A percentile compares a stretch with the other conserved stretches of the same genome.
Evolutionary conservation across 2,113 vertebrate species (phyloP).

Genomic region (Aphelocoma coerulescens): DNA sequence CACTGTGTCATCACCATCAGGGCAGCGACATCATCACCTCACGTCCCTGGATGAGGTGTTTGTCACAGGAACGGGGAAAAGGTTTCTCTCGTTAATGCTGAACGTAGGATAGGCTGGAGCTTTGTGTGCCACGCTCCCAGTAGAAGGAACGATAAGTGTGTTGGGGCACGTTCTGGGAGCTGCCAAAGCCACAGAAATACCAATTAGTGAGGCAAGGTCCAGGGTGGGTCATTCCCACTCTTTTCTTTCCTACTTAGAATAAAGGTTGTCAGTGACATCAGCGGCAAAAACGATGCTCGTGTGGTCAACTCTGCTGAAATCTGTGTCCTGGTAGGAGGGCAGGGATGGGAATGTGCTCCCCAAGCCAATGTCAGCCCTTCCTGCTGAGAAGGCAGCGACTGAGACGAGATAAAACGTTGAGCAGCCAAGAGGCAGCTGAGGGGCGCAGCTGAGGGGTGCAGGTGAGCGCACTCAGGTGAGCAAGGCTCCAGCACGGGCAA

Average conservation of each 20-base stretch:
- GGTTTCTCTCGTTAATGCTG: neutral
- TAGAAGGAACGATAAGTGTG: fast-evolving
- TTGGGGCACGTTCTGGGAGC: neutral
- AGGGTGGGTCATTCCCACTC: no score
- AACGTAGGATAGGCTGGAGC: fast-evolving
- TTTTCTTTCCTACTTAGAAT: no score
- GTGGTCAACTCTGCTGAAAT: slow-evolving; percentile 70
- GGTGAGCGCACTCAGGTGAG: neutral
- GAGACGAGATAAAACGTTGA: neutral
- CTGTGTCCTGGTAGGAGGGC: neutral
- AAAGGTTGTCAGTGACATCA: neutral
- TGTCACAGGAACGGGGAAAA: neutral
- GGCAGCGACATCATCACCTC: neutral
- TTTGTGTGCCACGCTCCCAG: fast-evolving
- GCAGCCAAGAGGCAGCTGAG: neutral
- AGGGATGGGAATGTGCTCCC: neutral
- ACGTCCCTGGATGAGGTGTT: neutral
- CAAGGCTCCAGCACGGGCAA: neutral
- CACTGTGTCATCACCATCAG: neutral
- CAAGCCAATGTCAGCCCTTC: neutral
- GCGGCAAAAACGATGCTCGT: slow-evolving; percentile 20
- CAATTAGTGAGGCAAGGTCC: neutral
- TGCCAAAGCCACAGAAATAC: neutral
- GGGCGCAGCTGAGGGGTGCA: no score
- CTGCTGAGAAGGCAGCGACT: neutral